Evolutionary conservation across 1,140 invertebrate species (phyloP).

Genomic region (Coelopa frigida): DNA sequence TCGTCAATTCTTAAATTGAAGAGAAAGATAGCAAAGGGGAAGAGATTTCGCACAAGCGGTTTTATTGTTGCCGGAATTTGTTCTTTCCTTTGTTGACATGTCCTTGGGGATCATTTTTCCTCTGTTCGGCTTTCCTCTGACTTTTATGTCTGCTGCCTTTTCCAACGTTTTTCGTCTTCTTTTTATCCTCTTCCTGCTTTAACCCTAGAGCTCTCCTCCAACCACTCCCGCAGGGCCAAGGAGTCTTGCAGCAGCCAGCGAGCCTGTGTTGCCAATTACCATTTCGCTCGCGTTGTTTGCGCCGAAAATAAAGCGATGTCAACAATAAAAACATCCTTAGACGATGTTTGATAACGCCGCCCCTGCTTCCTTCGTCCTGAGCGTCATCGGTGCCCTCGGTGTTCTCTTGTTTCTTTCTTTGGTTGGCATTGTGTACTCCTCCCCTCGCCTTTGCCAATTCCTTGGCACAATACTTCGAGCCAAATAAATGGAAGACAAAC

Average conservation of each 20-base stretch:
- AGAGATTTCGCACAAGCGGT: no score
- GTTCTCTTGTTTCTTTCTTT: neutral
- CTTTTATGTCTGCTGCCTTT: neutral
- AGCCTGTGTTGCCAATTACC: neutral
- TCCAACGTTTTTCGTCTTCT: neutral
- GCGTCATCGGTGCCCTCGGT: neutral
- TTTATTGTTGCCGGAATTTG: no score
- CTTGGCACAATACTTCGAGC: no score
- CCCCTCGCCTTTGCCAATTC: no score
- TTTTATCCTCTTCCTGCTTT: neutral
- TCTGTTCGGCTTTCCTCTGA: neutral
- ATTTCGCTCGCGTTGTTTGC: no score
- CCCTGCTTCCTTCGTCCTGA: neutral
- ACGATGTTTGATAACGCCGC: neutral
- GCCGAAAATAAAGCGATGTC: no score
- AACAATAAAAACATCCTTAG: no score
- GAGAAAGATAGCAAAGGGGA: no score
- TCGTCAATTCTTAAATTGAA: no score
- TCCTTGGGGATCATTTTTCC: slow-evolving; percentile 6
- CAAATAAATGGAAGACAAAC: no score
- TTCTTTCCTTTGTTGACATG: slow-evolving; percentile 11
- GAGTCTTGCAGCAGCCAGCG: neutral
- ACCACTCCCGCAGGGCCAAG: neutral
- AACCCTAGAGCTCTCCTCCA: neutral
- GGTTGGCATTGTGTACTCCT: neutral